phyloP scores from a whole-genome alignment of 2,888 invertebrate genomes.

The Agonopterix heracliana region DNA sequence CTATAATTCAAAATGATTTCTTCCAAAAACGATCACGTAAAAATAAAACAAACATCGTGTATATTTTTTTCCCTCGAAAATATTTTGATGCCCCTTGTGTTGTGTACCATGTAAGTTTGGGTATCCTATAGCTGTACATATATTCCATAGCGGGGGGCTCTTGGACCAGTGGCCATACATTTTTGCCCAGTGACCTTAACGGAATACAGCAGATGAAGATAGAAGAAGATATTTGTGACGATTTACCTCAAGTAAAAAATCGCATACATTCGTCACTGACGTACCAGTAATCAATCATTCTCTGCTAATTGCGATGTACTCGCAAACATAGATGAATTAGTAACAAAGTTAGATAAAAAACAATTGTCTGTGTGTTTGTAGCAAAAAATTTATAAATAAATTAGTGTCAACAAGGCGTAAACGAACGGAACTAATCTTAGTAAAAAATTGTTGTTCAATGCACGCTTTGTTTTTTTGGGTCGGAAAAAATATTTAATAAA shows the following conservation, averaged over 20 bases:
- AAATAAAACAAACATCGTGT: too few relatives aligned
- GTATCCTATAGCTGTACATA: too few relatives aligned
- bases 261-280: slow-evolving; percentile 2
- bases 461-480: background rate
- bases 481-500: background rate
- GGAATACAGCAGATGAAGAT: background rate
- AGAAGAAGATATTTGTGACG: background rate
- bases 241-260: slow-evolving; percentile 8
- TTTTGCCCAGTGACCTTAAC: too few relatives aligned
- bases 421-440: slow-evolving; percentile 4
- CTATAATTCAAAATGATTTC: too few relatives aligned
- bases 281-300: slow-evolving; percentile 6
- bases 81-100: too few relatives aligned
- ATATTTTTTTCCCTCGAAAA: too few relatives aligned
- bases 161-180: too few relatives aligned
- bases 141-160: too few relatives aligned
- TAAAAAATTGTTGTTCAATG: slow-evolving; percentile 3
- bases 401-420: slow-evolving; percentile 7
- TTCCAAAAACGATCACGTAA: too few relatives aligned
- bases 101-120: too few relatives aligned
- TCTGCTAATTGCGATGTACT: slow-evolving; percentile 7
- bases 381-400: slow-evolving; percentile 9
- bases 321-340: slow-evolving; percentile 6
- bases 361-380: slow-evolving; percentile 1
- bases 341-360: slow-evolving; percentile 3